Base-by-base conservation (phyloP, 1,140 invertebrate species). In the Rhagoletis pomonella region DNA sequence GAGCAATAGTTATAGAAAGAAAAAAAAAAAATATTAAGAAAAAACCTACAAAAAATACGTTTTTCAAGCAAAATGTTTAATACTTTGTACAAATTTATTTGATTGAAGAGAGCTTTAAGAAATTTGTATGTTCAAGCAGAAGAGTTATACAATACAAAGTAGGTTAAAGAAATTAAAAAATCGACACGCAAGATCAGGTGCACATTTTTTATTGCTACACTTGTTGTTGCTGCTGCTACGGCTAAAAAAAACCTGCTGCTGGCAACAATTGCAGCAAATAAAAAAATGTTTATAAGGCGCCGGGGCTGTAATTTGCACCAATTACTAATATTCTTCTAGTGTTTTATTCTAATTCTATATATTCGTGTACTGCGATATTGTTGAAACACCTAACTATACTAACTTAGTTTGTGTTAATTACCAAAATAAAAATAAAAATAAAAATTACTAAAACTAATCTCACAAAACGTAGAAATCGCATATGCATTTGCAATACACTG, bases 241-340 rank as follows among this genome's bases (percentile, higher is more conserved):
- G 14, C 47, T 47, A 12, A 29, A 29, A 29, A 29, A 29, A 29
- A 29, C 29, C 29, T 29, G 29, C 29, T 29, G 29, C 29, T 29
- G 29, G 29, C 47, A 55, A 81, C 47, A 81, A 81, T 89, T 89
- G 90, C 88, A 89, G 90, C 90, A 91, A 92, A 29, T 29, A 29
- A 29, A 92, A 90, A 91, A 92, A 92, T 92, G 91, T 89, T 91
- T 90, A 39, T 84, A 59, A 92, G 89, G 89, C 90, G 91, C 90
- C 91, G 92, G 91, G 91, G 91, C 91, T 90, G 91, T 92, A 92
- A 92, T 92, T 90, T 91, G 91, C 91, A 92, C 91, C 91, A 92
- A 90, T 92, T 92, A 85, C 47, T 85, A 73, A 73, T 73, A 73
- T 73, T 47, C 42, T 73, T n/a, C 67, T 73, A 73, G 67, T 81